Base-by-base conservation (phyloP, 2,888 invertebrate species). In the Synanthedon formicaeformis region DNA sequence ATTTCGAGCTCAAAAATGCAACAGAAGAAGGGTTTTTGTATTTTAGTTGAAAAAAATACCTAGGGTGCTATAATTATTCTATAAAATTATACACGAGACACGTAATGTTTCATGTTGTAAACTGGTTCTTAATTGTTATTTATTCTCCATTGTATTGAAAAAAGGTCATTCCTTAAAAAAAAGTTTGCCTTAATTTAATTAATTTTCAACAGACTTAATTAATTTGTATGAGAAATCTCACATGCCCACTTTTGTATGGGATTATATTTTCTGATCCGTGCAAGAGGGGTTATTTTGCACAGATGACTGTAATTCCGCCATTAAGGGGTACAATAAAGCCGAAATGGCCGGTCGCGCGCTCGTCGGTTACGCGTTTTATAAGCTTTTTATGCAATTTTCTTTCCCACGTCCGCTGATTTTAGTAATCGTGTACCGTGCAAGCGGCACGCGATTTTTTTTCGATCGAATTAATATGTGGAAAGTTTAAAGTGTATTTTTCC, bases 341-440 rank as follows among this genome's bases (percentile, higher is more conserved):
- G 56, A 55, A 67, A 66, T 59, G 62, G 61, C 56, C 57, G 56
- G 53, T 13, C 50, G 50, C 27, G n/a, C 27, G 23, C 45, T n/a
- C 50, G 50, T 50, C 40, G 23, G 40, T 50, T 50, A 50, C 34
- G 6, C 59, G 52, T 58, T 62, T 59, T 61, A 60, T 54, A 58
- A 57, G 34, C 61, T 57, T 60, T 63, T 64, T 60, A 63, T 60
- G 57, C 63, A 64, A 62, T 67, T 62, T 63, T 56, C 62, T 57
- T 59, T 59, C 57, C 58, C 57, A 55, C 61, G 55, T 56, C 57
- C 51, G 56, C 54, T 57, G 53, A 50, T 53, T 56, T 56, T 48
- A 53, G 62, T 63, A 63, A 63, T 63, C 64, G 60, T 57, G 55
- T 53, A 55, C 50, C 50, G 52, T 56, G 53, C 58, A 62, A 34